Conservation (phyloP, 2,797 vertebrate genomes). For the Zenarchopterus dispar region DNA sequence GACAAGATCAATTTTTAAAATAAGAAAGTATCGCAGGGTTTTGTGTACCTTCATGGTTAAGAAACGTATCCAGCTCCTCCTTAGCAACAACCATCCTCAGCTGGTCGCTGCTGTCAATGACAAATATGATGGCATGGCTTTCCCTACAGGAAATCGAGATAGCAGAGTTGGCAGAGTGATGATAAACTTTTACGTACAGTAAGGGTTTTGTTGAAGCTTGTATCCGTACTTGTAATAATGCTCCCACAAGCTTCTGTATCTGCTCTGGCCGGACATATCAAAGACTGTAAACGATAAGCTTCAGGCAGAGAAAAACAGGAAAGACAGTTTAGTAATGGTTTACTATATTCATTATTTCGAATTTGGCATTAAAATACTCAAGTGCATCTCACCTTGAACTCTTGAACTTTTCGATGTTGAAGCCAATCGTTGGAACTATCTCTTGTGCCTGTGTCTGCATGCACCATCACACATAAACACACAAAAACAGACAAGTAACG, state of each 20-base stretch:
- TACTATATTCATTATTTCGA: neutral
- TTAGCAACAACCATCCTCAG: slow-evolving; percentile 98
- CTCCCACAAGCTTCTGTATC: slow-evolving; percentile 98
- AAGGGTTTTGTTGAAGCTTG: neutral
- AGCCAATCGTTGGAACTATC: slow-evolving; percentile 97
- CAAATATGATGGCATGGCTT: slow-evolving; percentile 98
- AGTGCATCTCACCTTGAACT: slow-evolving; percentile 88
- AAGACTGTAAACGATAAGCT: slow-evolving; percentile 98
- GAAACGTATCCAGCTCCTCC: slow-evolving; percentile 95
- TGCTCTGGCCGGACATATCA: slow-evolving; percentile 98
- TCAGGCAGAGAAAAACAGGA: slow-evolving; percentile 19
- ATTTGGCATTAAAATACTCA: neutral
- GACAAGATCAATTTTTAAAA: no score
- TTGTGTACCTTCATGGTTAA: slow-evolving; percentile 91
- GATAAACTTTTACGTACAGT: neutral
- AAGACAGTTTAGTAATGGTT: neutral
- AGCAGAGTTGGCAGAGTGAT: neutral
- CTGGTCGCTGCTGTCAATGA: slow-evolving; percentile 97
- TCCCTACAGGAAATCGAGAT: slow-evolving; percentile 81
- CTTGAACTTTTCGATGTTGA: slow-evolving; percentile 99
- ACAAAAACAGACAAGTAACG: slow-evolving; percentile 68
- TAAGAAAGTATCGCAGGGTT: no score
- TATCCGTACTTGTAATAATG: slow-evolving; percentile 97
- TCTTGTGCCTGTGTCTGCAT: slow-evolving; percentile 92
- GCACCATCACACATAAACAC: slow-evolving; percentile 40